A percentile compares a stretch with the other conserved stretches of the same genome.
Evolutionary conservation across 2,888 invertebrate genomes (phyloP).

Genomic region (Oscheius sp.): DNA sequence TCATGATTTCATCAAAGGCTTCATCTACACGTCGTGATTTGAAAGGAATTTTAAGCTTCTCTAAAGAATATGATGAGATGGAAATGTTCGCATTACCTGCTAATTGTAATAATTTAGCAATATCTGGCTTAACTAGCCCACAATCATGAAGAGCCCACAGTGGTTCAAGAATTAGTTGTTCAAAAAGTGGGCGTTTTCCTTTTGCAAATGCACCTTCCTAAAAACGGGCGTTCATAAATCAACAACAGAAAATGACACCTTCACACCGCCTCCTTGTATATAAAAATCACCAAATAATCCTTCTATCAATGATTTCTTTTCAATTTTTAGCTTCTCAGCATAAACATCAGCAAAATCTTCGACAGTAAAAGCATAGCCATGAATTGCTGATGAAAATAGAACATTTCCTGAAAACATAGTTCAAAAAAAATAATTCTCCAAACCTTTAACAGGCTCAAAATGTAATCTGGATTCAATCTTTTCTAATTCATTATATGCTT

Average conservation of each 20-base stretch:
- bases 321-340: conserved; percentile 58
- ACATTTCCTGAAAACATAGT: conserved; percentile 82
- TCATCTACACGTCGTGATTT: conserved; percentile 61
- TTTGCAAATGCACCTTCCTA: conserved; percentile 61
- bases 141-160: conserved; percentile 67
- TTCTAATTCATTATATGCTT: conserved; percentile 64
- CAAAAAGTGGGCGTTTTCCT: conserved; percentile 65
- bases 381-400: conserved; percentile 92
- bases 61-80: conserved; percentile 1
- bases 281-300: conserved; percentile 65
- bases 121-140: conserved; percentile 58
- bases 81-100: conserved; percentile 33
- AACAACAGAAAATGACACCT: conserved; percentile 31
- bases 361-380: conserved; percentile 90
- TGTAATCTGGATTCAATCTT: conserved; percentile 79
- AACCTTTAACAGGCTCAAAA: conserved; percentile 82
- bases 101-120: conserved; percentile 53
- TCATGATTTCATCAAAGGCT: conserved; percentile 69
- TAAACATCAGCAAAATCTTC: conserved; percentile 80
- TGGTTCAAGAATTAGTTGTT: conserved; percentile 67
- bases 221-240: conserved; percentile 30
- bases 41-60: conserved; percentile 47
- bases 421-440: not conserved
- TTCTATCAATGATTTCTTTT: conserved; percentile 42
- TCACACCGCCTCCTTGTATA: conserved; percentile 46